Percentiles rank a stretch among this genome's conserved stretches.
Conservation (phyloP, 2,113 vertebrate species). For the Henicopernis longicauda region DNA sequence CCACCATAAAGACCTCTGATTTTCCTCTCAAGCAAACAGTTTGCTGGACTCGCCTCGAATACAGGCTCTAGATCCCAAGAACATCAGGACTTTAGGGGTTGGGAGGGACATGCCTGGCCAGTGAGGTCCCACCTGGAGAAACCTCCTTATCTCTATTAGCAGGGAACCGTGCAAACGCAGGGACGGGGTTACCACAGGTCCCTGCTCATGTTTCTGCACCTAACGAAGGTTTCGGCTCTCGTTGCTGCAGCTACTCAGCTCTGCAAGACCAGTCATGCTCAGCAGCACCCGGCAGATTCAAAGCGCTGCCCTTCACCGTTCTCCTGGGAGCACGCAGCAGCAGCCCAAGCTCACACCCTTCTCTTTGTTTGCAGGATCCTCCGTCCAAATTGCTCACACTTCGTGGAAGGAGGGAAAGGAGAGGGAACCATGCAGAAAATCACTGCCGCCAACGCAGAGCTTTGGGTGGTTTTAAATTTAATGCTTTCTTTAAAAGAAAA, state of each 20-base stretch:
- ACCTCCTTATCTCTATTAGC: background rate
- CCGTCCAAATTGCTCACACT: fast-evolving
- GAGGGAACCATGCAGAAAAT: background rate
- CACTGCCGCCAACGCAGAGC: background rate
- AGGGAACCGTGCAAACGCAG: fast-evolving
- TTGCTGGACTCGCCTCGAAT: background rate
- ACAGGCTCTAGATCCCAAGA: background rate
- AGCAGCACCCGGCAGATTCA: background rate
- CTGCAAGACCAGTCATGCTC: background rate
- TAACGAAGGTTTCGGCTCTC: fast-evolving
- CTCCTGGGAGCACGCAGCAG: fast-evolving
- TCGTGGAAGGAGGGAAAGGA: background rate
- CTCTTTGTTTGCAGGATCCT: background rate
- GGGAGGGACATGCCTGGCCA: background rate
- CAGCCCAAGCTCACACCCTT: background rate
- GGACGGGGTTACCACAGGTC: background rate
- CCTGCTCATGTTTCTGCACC: background rate
- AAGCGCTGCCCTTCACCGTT: background rate
- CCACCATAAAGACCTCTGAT: background rate
- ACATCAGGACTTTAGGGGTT: background rate
- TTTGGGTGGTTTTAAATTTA: background rate
- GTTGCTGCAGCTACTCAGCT: background rate
- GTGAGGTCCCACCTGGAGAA: background rate
- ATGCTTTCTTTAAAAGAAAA: background rate
- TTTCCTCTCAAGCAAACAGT: background rate